Evolutionary conservation across 2,797 vertebrate genomes (phyloP).

Genomic region (Benthosema pterotum): DNA sequence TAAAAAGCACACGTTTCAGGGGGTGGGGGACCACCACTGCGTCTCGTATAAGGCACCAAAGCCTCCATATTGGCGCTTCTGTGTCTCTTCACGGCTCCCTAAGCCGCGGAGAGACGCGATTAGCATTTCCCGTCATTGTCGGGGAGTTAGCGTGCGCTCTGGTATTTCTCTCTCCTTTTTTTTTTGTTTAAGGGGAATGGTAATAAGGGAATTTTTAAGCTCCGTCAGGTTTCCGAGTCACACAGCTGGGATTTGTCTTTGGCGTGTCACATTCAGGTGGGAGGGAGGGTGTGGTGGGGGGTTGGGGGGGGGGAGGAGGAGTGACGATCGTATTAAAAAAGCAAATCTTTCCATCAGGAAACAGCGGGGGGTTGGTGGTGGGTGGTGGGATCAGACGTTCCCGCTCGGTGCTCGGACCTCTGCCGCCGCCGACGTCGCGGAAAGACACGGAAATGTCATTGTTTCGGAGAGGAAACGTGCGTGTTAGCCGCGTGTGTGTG

Average conservation of each 20-base stretch:
- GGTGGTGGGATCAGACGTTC: constrained; percentile 83
- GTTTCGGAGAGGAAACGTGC: constrained; percentile 62
- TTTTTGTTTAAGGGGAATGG: constrained; percentile 7
- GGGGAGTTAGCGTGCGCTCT: constrained; percentile 61
- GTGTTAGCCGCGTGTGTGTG: constrained; percentile 47
- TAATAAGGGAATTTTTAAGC: constrained; percentile 55
- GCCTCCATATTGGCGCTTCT: constrained; percentile 55
- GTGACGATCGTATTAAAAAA: constrained; percentile 81
- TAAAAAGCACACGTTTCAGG: too few relatives aligned
- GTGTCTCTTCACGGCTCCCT: constrained; percentile 48
- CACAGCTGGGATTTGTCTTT: constrained; percentile 81
- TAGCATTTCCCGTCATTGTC: constrained; percentile 66
- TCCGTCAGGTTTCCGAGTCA: constrained; percentile 72
- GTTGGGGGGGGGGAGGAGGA: constrained; percentile 69
- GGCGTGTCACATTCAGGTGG: constrained; percentile 74
- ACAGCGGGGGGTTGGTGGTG: constrained; percentile 76
- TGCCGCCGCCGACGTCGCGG: constrained; percentile 51
- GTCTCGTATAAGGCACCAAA: constrained; percentile 45
- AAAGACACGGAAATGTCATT: constrained; percentile 63
- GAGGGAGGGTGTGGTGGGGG: too few relatives aligned
- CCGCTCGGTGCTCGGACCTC: constrained; percentile 63
- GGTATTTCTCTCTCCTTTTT: constrained; percentile 24
- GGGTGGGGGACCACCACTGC: constrained; percentile 18
- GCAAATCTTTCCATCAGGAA: constrained; percentile 84
- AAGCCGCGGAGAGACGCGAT: constrained; percentile 64